A percentile compares a stretch with the other conserved stretches of the same genome.
phyloP scores from a whole-genome alignment of 2,888 invertebrate genomes.

The Himalopsyche anomala region DNA sequence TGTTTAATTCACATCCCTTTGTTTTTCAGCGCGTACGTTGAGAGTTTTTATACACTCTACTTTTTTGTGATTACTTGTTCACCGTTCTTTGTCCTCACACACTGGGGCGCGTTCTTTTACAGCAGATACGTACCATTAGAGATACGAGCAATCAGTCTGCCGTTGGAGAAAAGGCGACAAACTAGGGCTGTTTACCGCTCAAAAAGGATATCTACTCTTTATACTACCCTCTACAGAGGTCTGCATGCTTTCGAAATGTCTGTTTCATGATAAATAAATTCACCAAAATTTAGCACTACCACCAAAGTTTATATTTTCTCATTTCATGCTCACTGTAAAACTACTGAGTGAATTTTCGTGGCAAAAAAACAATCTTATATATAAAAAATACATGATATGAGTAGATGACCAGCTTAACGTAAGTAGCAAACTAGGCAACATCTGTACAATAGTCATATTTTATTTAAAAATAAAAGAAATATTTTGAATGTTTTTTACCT shows the following conservation, averaged over 20 bases:
- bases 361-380: too few species aligned
- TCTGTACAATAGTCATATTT: too few species aligned
- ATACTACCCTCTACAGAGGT: background rate
- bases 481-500: too few species aligned
- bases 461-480: too few species aligned
- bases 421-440: too few species aligned
- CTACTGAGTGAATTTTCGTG: too few species aligned
- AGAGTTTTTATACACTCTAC: conserved; percentile 26
- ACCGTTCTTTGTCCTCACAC: conserved; percentile 46
- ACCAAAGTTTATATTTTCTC: too few species aligned
- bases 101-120: conserved; percentile 26
- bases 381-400: too few species aligned
- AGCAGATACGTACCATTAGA: conserved; percentile 47
- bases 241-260: background rate
- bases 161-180: conserved; percentile 36
- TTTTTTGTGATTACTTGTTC: conserved; percentile 43
- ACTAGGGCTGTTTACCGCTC: conserved; percentile 38
- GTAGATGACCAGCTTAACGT: too few species aligned
- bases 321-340: too few species aligned
- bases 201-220: conserved; percentile 1
- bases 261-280: too few species aligned
- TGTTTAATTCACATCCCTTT: conserved; percentile 2
- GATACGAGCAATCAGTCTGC: conserved; percentile 50
- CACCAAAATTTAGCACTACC: too few species aligned
- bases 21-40: background rate